Conservation (phyloP, 2,797 vertebrate species). For the Spondyliosoma cantharus region DNA sequence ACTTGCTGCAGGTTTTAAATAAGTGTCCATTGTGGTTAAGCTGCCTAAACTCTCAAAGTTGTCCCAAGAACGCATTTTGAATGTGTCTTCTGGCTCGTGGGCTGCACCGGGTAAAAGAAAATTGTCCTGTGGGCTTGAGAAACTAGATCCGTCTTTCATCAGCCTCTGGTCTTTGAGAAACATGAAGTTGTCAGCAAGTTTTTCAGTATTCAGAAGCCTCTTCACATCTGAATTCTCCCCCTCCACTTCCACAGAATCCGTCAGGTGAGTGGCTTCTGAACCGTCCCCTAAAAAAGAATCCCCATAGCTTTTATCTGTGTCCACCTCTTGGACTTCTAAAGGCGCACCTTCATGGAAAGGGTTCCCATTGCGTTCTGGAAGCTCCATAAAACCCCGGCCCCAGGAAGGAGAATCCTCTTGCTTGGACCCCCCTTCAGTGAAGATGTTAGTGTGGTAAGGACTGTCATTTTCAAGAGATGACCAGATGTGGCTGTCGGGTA, state of each 20-base stretch:
- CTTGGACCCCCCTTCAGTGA: slow-evolving; percentile 84
- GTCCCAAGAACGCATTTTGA: slow-evolving; percentile 81
- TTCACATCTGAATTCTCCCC: slow-evolving; percentile 70
- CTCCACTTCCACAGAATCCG: slow-evolving; percentile 65
- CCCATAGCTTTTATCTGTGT: slow-evolving; percentile 58
- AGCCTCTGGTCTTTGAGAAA: slow-evolving; percentile 92
- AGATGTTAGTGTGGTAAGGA: slow-evolving; percentile 88
- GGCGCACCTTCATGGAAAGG: slow-evolving; percentile 66
- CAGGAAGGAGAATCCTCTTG: slow-evolving; percentile 84
- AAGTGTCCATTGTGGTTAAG: slow-evolving; percentile 74
- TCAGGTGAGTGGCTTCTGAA: slow-evolving; percentile 75
- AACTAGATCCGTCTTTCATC: slow-evolving; percentile 81
- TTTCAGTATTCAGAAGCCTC: slow-evolving; percentile 83
- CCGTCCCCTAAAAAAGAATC: slow-evolving; percentile 81
- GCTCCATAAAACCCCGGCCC: slow-evolving; percentile 83
- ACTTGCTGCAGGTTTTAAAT: slow-evolving; percentile 74
- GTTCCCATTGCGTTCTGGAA: slow-evolving; percentile 85
- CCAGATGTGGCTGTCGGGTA: slow-evolving; percentile 87
- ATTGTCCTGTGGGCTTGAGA: slow-evolving; percentile 73
- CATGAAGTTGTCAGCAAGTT: slow-evolving; percentile 89
- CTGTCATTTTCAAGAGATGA: slow-evolving; percentile 88
- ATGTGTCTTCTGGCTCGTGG: slow-evolving; percentile 78
- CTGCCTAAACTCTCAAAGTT: slow-evolving; percentile 75
- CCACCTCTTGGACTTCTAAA: slow-evolving; percentile 54
- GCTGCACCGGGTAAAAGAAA: slow-evolving; percentile 75